Percentiles rank a stretch among this genome's conserved stretches.
phyloP scores from a whole-genome alignment of 2,888 invertebrate species.

The Heteromurus nitidus region DNA sequence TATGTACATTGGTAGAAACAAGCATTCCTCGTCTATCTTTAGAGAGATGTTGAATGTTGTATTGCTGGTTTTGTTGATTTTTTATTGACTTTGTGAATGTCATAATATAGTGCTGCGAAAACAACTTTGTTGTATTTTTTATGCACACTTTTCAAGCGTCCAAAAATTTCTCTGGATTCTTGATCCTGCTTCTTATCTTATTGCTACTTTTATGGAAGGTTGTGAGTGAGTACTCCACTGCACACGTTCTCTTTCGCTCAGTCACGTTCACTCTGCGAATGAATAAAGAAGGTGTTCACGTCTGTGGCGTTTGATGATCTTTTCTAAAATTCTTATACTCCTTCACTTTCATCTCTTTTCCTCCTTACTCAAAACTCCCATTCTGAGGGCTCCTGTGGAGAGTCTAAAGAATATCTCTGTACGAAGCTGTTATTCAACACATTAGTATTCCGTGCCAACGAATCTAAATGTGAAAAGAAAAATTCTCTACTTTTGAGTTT shows the following conservation, averaged over 20 bases:
- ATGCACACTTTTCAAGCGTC: neutral
- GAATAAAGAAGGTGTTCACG: neutral
- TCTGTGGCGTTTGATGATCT: slow-evolving; percentile 5
- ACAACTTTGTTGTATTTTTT: slow-evolving; percentile 46
- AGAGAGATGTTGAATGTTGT: too few species aligned
- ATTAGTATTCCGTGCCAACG: slow-evolving; percentile 54
- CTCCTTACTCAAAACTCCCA: too few species aligned
- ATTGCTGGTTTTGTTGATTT: slow-evolving; percentile 42
- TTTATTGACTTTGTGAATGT: slow-evolving; percentile 56
- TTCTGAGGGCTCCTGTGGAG: slow-evolving; percentile 17
- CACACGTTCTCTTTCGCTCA: too few species aligned
- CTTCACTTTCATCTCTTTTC: neutral
- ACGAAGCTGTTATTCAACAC: slow-evolving; percentile 23
- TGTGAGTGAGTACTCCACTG: too few species aligned
- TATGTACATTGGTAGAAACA: too few species aligned
- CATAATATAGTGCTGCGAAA: slow-evolving; percentile 49
- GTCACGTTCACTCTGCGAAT: neutral
- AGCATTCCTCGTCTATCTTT: neutral
- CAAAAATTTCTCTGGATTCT: neutral
- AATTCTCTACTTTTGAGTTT: slow-evolving; percentile 37
- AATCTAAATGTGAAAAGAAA: slow-evolving; percentile 42
- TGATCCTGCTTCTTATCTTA: neutral
- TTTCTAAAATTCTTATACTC: neutral
- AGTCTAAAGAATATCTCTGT: slow-evolving; percentile 19
- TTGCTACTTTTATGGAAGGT: neutral